Conservation (phyloP, 1,140 invertebrate species). For the Ridgeia piscesae region DNA sequence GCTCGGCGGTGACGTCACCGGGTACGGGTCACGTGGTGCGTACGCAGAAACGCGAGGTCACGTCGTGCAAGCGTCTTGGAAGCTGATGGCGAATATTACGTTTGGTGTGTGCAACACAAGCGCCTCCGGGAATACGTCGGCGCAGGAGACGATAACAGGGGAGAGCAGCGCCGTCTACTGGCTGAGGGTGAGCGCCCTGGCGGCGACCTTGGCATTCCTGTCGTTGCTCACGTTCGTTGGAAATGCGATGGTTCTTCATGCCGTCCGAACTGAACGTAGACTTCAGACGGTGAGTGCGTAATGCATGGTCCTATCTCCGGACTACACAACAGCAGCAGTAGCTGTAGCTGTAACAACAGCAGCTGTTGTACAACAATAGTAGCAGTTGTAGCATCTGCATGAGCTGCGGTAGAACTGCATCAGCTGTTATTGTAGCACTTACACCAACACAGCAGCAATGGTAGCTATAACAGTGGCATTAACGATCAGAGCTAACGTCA, state of each 20-base stretch:
- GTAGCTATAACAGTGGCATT: too few species aligned
- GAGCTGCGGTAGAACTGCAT: too few species aligned
- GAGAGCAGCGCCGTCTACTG: not conserved
- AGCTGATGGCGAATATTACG: not conserved
- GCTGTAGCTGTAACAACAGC: not conserved
- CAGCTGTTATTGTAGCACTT: too few species aligned
- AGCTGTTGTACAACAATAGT: not conserved
- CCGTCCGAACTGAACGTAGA: conserved; percentile 48
- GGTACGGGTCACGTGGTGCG: not conserved
- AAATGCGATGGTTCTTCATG: conserved; percentile 51
- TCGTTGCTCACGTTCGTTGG: conserved; percentile 48
- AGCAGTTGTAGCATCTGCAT: too few species aligned
- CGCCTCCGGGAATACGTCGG: not conserved
- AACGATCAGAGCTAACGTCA: too few species aligned
- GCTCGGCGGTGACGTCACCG: not conserved
- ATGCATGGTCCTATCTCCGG: conserved; percentile 21
- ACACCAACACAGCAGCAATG: too few species aligned
- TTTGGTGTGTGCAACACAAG: not conserved
- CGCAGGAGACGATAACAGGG: not conserved
- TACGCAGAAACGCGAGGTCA: not conserved
- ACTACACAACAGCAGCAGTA: not conserved
- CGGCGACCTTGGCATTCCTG: conserved; percentile 40
- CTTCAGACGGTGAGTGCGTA: conserved; percentile 47
- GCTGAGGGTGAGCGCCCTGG: conserved; percentile 41
- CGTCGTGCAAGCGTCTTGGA: not conserved